Evolutionary conservation across 2,113 vertebrate genomes (phyloP).

Genomic region (Pterocles gutturalis): DNA sequence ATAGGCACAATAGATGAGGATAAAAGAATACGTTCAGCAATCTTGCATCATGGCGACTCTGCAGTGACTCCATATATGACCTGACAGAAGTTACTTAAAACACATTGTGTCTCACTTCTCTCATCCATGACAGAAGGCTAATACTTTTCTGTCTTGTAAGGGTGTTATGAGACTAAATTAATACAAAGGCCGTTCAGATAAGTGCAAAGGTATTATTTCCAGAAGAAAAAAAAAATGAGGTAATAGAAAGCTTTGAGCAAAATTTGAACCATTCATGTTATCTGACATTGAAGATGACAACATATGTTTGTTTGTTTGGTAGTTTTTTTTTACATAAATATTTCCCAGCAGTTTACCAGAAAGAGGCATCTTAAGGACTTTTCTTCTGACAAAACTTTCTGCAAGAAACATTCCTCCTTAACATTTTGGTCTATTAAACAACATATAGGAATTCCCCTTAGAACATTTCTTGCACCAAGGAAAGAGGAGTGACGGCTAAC

Average conservation of each 20-base stretch:
- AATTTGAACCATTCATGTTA: not conserved
- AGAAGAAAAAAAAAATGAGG: not conserved
- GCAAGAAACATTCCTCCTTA: not conserved
- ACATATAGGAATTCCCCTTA: not conserved
- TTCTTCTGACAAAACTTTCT: not conserved
- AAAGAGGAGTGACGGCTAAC: not conserved
- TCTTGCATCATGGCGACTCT: not conserved
- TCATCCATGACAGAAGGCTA: not conserved
- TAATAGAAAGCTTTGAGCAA: not conserved
- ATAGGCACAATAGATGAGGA: not conserved
- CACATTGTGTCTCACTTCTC: not conserved
- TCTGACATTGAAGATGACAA: not conserved
- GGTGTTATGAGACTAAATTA: not conserved
- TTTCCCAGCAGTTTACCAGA: not conserved
- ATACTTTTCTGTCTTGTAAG: not conserved
- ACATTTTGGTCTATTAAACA: not conserved
- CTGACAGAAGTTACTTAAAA: not conserved
- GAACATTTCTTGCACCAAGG: not conserved
- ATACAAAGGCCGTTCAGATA: not conserved
- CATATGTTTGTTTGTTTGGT: not conserved
- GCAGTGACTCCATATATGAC: not conserved
- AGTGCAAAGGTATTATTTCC: not conserved
- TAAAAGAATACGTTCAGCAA: not conserved
- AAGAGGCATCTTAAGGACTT: not conserved
- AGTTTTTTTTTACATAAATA: not conserved